Percentiles rank a stretch among this genome's conserved stretches.
These are phyloP conservation scores for Myiotriccus ornatus DNA, from an alignment of 2,797 vertebrate genomes.

Conservation along the genomic window DNA sequence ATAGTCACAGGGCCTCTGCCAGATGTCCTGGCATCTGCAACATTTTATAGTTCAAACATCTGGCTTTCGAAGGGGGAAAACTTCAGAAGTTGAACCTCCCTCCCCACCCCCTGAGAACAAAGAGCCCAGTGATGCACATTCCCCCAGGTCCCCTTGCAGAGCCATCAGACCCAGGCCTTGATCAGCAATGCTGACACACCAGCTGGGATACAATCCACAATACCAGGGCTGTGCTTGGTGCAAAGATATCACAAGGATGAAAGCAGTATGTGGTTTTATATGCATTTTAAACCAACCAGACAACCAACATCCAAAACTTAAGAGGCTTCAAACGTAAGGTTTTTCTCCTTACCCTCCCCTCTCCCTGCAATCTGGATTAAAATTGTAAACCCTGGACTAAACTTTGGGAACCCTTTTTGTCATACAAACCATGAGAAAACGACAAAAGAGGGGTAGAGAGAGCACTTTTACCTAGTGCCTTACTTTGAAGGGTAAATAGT, in stretches of 20 bases:
- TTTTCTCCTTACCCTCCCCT: background rate
- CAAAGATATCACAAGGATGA: background rate
- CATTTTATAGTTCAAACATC: constrained; percentile 39
- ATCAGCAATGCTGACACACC: background rate
- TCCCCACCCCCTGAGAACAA: constrained; percentile 38
- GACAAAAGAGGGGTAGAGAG: background rate
- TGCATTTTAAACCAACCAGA: background rate
- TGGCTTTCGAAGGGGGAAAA: constrained; percentile 21
- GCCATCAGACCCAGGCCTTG: background rate
- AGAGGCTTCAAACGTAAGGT: background rate
- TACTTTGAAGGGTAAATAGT: background rate
- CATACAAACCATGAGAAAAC: background rate
- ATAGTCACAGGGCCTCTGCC: constrained; percentile 1
- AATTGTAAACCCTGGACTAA: background rate
- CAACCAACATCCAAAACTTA: background rate
- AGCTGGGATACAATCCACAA: background rate
- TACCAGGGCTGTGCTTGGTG: background rate
- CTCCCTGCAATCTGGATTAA: background rate
- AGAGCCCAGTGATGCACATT: constrained; percentile 15
- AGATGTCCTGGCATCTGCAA: constrained; percentile 39
- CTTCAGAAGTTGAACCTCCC: constrained; percentile 1
- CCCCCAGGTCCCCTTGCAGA: background rate
- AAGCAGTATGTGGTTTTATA: background rate
- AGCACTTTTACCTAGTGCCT: background rate
- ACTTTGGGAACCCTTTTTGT: background rate